phyloP scores from a whole-genome alignment of 2,113 vertebrate species.

The Pelusios castaneus region DNA sequence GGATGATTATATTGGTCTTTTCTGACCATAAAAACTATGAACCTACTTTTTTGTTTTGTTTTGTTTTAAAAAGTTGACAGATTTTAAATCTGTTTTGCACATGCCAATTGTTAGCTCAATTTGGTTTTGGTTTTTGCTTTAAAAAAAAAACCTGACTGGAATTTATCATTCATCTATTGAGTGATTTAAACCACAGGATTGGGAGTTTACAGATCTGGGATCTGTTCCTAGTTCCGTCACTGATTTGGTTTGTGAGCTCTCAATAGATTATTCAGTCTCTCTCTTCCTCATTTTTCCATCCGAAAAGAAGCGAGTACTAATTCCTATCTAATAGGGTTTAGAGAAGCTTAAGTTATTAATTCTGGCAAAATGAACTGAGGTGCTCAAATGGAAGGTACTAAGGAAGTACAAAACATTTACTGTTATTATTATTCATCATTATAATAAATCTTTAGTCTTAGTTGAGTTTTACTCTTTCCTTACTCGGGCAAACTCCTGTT shows the following conservation, averaged over 20 bases:
- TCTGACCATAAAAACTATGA: too few species aligned
- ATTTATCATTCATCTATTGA: too few species aligned
- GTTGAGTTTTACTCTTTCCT: not conserved
- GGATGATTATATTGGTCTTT: too few species aligned
- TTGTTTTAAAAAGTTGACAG: too few species aligned
- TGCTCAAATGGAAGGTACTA: not conserved
- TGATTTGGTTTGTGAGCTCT: not conserved
- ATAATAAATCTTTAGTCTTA: not conserved
- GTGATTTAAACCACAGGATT: not conserved
- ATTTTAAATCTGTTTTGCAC: too few species aligned
- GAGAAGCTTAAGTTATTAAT: not conserved
- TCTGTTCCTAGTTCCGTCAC: not conserved
- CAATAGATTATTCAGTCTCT: not conserved
- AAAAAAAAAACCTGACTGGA: too few species aligned
- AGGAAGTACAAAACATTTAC: too few species aligned
- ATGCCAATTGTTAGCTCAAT: too few species aligned
- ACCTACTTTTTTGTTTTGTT: too few species aligned
- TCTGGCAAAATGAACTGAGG: not conserved
- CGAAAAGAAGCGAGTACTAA: not conserved
- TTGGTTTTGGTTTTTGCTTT: too few species aligned
- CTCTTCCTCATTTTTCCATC: too few species aligned
- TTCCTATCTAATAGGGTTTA: not conserved
- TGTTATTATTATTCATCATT: too few species aligned
- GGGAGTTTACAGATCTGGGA: not conserved
- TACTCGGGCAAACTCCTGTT: not conserved